These are phyloP conservation scores for Otis tarda DNA, from an alignment of 2,113 vertebrate genomes.

Conservation along the genomic window DNA sequence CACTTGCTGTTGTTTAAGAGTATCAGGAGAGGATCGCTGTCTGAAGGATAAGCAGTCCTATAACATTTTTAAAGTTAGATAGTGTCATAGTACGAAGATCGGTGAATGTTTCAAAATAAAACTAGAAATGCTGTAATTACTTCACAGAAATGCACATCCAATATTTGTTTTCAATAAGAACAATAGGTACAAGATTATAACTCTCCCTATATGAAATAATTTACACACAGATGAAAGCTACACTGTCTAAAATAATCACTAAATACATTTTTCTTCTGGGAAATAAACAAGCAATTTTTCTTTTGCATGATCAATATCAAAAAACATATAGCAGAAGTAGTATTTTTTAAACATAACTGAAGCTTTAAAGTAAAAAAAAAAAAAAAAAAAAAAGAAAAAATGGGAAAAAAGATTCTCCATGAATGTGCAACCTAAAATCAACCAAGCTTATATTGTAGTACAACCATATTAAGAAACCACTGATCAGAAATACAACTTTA, in stretches of 20 bases:
- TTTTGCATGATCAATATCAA: slow-evolving; percentile 79
- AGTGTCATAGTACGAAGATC: slow-evolving; percentile 78
- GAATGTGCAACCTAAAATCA: slow-evolving; percentile 79
- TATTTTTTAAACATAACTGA: slow-evolving; percentile 71
- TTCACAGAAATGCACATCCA: slow-evolving; percentile 86
- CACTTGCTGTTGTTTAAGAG: slow-evolving; percentile 79
- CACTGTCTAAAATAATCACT: slow-evolving; percentile 91
- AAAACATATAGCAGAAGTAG: slow-evolving; percentile 76
- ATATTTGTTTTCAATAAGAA: slow-evolving; percentile 79
- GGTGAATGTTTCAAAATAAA: slow-evolving; percentile 86
- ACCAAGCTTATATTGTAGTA: slow-evolving; percentile 78
- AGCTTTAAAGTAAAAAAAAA: slow-evolving; percentile 63
- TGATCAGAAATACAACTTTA: slow-evolving; percentile 79
- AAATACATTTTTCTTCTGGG: slow-evolving; percentile 83
- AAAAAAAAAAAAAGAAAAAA: neutral
- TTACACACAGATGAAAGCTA: slow-evolving; percentile 88
- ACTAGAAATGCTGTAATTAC: slow-evolving; percentile 84
- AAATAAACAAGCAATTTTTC: slow-evolving; percentile 86
- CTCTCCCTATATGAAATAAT: slow-evolving; percentile 85
- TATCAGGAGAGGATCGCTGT: slow-evolving; percentile 67
- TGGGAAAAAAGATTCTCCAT: slow-evolving; percentile 42
- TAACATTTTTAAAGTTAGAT: slow-evolving; percentile 75
- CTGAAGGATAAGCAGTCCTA: slow-evolving; percentile 63
- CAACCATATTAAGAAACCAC: slow-evolving; percentile 81
- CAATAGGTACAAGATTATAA: slow-evolving; percentile 81